These are phyloP conservation scores for Ceratosolen solmsi DNA, from an alignment of 1,140 invertebrate species.

Conservation along the genomic window DNA sequence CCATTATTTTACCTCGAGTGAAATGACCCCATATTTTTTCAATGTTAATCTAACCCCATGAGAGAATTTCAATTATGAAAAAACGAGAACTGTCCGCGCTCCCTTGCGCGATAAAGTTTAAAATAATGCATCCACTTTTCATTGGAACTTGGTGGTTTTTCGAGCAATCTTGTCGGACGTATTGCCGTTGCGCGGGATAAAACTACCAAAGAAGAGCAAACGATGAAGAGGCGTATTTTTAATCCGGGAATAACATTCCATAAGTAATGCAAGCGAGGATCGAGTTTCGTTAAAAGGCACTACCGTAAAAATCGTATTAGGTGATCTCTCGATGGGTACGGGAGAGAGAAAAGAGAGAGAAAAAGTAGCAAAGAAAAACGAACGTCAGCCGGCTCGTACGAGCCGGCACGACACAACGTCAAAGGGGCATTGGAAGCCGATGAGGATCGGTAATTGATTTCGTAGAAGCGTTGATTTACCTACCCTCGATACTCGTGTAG, in stretches of 20 bases:
- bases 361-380: too few relatives aligned
- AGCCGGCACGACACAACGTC: background rate
- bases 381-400: too few relatives aligned
- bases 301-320: background rate
- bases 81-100: background rate
- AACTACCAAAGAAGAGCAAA: background rate
- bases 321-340: background rate
- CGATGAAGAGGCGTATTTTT: background rate
- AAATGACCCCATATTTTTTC: background rate
- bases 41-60: background rate
- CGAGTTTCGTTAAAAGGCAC: background rate
- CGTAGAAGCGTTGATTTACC: background rate
- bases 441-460: background rate
- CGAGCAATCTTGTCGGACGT: background rate
- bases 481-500: background rate
- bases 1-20: background rate
- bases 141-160: background rate
- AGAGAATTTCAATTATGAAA: background rate
- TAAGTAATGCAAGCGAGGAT: background rate
- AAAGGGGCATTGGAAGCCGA: background rate
- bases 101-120: background rate
- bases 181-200: background rate
- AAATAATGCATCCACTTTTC: background rate
- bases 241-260: background rate
- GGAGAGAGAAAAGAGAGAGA: background rate